A percentile compares a stretch with the other conserved stretches of the same genome.
These are phyloP conservation scores for Doris montereyensis DNA, from an alignment of 2,888 invertebrate species.

Conservation along the genomic window DNA sequence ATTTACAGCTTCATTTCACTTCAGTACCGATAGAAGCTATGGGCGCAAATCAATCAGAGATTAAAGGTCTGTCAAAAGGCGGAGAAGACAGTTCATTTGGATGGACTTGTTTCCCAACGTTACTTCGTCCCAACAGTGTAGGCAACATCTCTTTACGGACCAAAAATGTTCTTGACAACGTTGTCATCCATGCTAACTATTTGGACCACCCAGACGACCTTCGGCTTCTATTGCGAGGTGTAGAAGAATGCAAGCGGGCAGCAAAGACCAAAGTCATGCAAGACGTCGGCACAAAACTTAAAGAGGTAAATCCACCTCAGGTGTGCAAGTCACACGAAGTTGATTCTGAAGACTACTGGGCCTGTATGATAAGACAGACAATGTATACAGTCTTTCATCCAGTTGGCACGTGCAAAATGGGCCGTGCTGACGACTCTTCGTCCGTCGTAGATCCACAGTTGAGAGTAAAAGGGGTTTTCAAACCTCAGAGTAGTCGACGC, in stretches of 20 bases:
- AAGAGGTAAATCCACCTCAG: too few species aligned
- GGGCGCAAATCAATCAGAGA: background rate
- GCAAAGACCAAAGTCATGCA: background rate
- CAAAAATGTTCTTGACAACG: background rate
- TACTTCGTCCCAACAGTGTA: background rate
- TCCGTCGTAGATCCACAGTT: slow-evolving; percentile 80
- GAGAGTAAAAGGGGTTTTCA: slow-evolving; percentile 55
- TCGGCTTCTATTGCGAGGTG: background rate
- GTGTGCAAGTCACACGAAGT: background rate
- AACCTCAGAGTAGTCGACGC: slow-evolving; percentile 54
- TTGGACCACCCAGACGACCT: background rate
- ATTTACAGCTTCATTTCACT: slow-evolving; percentile 30
- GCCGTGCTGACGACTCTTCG: slow-evolving; percentile 70
- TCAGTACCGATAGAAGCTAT: background rate
- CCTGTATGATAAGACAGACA: slow-evolving; percentile 49
- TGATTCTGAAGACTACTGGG: slow-evolving; percentile 41
- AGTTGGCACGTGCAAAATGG: slow-evolving; percentile 84
- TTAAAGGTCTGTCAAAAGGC: background rate
- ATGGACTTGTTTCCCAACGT: background rate
- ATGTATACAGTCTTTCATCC: slow-evolving; percentile 75
- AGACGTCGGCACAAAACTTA: background rate
- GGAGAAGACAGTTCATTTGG: background rate
- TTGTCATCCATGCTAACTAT: background rate
- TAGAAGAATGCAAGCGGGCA: background rate
- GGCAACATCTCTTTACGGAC: background rate